Base-by-base conservation (phyloP, 2,888 invertebrate species). In the Aradus depressus region DNA sequence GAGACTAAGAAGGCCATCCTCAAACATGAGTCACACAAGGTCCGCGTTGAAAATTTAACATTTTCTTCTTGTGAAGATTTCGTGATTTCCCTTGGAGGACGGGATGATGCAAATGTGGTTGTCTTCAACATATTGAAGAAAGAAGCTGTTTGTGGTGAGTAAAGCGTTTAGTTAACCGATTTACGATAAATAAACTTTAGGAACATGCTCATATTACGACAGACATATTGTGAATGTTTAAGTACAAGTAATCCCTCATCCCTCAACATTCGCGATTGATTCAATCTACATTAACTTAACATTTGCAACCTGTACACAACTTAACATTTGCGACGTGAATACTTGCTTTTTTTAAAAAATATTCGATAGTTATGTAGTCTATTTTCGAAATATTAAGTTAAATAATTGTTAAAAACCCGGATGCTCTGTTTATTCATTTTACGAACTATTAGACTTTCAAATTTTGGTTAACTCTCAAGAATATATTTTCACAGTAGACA, bases 101-200 rank as follows among this genome's bases (percentile, higher is more conserved):
- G 84, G 53, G 93, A 93, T 67, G 92, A 92, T 67, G 88, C 89
- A 28, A 81, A 83, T 58, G 77, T 92, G 31, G 81, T 91, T 37
- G 78, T 93, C 1, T 93, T 86, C 80, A 83, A 91, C 65, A 75
- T 90, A 57, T 68, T 71, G 31, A 74, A 72, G 1, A 68, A 67
- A 51, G 64, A 66, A 51, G 65, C 68, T 3, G 62, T 75, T 18
- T 75, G 74, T 57, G 74, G 74, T 64, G 65, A 52, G 57, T 53
- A 45, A 35, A 6, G 10, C 10, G 10, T 28, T 28, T 6, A 28
- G 6, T 10, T 28, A 28, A 28, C 31, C 8, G 6, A 28, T 10
- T 28, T 28, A 28, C 31, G 10, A 28, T 6, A 28, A 28, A 28
- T 28, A 12, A 6, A 28, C 10, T 10, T 28, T 28, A 28, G 10